A percentile compares a stretch with the other conserved stretches of the same genome.
phyloP scores from a whole-genome alignment of 1,140 invertebrate genomes.

The Aphelinus certus region DNA sequence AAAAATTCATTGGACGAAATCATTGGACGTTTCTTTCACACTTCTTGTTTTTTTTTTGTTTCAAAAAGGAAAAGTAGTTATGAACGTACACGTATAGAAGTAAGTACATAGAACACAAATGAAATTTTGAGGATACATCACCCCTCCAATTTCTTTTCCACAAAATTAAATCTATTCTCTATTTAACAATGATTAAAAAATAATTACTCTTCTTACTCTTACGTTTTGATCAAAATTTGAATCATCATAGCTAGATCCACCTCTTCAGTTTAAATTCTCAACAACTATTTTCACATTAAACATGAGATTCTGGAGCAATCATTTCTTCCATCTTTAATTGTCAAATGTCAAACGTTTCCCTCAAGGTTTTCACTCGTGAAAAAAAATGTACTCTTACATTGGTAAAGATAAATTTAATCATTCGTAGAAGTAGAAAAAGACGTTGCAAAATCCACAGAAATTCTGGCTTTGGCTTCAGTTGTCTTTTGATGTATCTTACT shows the following conservation, averaged over 20 bases:
- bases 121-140: conserved; percentile 1
- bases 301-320: conserved; percentile 13
- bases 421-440: conserved; percentile 14
- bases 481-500: neutral
- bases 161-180: conserved; percentile 8
- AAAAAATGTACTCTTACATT: conserved; percentile 21
- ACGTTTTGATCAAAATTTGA: conserved; percentile 25
- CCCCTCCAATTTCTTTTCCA: neutral
- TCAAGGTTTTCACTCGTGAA: conserved; percentile 11
- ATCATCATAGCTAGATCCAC: conserved; percentile 13
- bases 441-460: conserved; percentile 22
- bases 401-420: neutral
- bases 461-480: conserved; percentile 11
- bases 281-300: conserved; percentile 26
- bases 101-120: neutral
- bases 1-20: no score
- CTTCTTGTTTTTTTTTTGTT: no score
- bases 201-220: conserved; percentile 14
- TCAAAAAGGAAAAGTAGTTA: no score
- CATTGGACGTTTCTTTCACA: no score
- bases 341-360: conserved; percentile 10
- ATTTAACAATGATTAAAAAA: conserved; percentile 31
- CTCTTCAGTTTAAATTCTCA: conserved; percentile 25
- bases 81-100: neutral
- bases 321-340: conserved; percentile 12